Base-by-base conservation (phyloP, 2,797 vertebrate genomes). In the Clarias fuscus region DNA sequence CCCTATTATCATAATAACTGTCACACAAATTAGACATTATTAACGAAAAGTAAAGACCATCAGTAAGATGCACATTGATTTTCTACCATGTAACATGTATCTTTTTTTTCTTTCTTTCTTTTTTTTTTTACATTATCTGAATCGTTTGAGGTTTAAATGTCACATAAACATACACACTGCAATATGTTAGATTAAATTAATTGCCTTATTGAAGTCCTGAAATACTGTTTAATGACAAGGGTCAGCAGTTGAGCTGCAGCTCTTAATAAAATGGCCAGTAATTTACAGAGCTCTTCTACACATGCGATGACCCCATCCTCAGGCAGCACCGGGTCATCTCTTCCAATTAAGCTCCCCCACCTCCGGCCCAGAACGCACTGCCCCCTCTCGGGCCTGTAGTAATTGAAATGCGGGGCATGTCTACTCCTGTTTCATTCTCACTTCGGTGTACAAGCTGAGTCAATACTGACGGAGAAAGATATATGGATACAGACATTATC, bases 391-490 rank as follows among this genome's bases (percentile, higher is more conserved):
- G 90, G 91, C 88, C 89, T 89, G 86, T 84, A 90, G 91, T 94
- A 94, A 95, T 95, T 93, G 94, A 95, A 95, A 94, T 93, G 88
- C 70, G 64, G 92, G 88, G 88, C 87, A 87, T 89, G 91, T 91
- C 92, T 88, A 13, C 88, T 91, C 87, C 76, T 91, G 86, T 88
- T 92, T 93, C 90, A 91, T 92, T 92, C 90, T 92, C 91, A 89
- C 91, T 91, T 90, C 89, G 91, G 88, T 91, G 85, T 91, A 90
- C 88, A 90, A 67, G 91, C 91, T 89, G 86, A 93, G 91, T 89
- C 89, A 92, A 92, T 81, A 85, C 89, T 92, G 88, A 87, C 70
- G 0, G 80, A 91, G 85, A 89, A 85, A 82, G 89, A 85, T 67
- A 86, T 89, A 89, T 73, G 40, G 86, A 79, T 86, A 85, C 83